These are phyloP conservation scores for Limosa lapponica DNA, from an alignment of 2,797 vertebrate genomes.

Conservation along the genomic window DNA sequence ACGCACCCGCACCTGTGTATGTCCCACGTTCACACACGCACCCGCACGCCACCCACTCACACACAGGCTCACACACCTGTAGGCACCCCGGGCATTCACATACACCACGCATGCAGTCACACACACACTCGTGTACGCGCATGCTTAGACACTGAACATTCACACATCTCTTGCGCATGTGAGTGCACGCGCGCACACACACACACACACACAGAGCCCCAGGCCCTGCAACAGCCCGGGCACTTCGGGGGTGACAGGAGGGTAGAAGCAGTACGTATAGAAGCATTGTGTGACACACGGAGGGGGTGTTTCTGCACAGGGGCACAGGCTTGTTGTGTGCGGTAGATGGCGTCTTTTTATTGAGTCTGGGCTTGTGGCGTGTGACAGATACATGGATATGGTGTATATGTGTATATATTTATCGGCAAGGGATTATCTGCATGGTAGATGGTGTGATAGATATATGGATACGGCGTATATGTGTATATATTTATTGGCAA, in stretches of 20 bases:
- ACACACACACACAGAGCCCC: accelerated
- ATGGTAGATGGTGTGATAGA: no score
- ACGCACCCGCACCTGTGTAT: accelerated
- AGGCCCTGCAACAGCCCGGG: neutral
- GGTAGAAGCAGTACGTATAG: accelerated
- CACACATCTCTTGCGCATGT: accelerated
- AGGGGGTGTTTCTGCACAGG: accelerated
- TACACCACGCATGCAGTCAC: accelerated
- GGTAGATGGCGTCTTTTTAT: neutral
- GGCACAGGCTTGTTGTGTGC: accelerated
- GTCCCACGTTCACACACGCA: accelerated
- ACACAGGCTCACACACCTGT: accelerated
- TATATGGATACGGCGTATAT: neutral
- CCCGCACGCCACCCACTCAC: accelerated
- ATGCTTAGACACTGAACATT: accelerated
- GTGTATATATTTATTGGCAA: neutral
- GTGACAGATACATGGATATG: accelerated
- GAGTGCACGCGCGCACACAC: accelerated
- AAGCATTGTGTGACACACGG: accelerated
- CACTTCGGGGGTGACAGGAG: accelerated
- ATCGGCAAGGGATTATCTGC: no score
- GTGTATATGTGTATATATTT: neutral
- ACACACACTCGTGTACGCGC: accelerated
- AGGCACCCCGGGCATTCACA: accelerated
- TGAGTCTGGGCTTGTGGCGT: neutral